Base-by-base conservation (phyloP, 2,797 vertebrate genomes). In the Falco berigora region DNA sequence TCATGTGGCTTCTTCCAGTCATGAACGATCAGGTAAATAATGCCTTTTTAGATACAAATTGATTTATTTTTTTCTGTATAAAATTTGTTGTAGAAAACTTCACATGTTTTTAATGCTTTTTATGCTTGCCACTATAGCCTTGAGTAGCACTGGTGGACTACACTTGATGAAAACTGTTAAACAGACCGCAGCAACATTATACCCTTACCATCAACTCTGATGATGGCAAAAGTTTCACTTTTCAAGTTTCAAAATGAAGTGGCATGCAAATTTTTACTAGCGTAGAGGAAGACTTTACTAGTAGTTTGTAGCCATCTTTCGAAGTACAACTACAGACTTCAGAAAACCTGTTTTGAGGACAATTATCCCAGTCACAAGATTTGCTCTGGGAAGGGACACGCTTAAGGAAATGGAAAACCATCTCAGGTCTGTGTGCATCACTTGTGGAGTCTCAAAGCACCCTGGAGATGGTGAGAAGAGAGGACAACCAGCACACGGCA, bases 201-300 rank as follows among this genome's bases (percentile, higher is more conserved):
- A 44, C 27, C 67, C 17, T 59, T 49, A 66, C 1, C 10, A 61
- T n/a, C 49, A 82, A 46, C 44, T 18, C 49, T 0, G 0, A 67
- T 3, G 19, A 50, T 2, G 20, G 66, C 75, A 92, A 80, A 34
- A 69, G n/a, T 63, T 82, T 47, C 68, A 55, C 22, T 30, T 89
- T 61, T 74, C 20, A 36, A 74, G 27, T 50, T 53, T 61, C 14
- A 64, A 86, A 87, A 67, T 32, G 5, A 93, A 74, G 21, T 7
- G 7, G 13, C 2, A 30, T 6, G 5, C 66, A 14, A 1, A 53
- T 61, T 61, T 84, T 79, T 30, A 50, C 42, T 36, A 61, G 13
- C 15, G 16, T 4, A 82, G 9, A 66, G 4, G 19, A 88, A 74
- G 18, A 73, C 14, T 34, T 82, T 16, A 46, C 16, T 6, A 40